Conservation (phyloP, 2,797 vertebrate species). For the Enteromius fasciolatus region DNA sequence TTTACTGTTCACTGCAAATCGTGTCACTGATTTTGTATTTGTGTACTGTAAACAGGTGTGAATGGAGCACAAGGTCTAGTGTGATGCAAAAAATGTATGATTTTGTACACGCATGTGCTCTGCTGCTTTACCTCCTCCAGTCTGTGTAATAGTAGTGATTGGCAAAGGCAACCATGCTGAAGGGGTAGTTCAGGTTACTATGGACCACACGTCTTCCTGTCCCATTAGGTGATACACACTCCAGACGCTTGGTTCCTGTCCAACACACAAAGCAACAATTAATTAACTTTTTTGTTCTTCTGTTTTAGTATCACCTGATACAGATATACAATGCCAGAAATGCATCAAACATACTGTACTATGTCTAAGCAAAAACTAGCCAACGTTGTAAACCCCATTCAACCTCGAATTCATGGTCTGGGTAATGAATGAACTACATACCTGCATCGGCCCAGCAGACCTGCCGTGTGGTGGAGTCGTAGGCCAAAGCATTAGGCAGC, state of each 20-base stretch:
- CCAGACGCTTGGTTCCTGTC: conserved; percentile 92
- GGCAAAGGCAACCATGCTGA: conserved; percentile 87
- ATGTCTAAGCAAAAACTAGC: neutral
- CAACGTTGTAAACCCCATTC: too few species aligned
- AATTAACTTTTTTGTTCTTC: neutral
- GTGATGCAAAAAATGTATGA: neutral
- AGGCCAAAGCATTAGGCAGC: conserved; percentile 91
- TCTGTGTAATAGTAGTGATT: conserved; percentile 96
- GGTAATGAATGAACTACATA: conserved; percentile 61
- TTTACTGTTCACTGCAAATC: neutral
- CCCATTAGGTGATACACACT: conserved; percentile 86
- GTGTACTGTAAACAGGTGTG: neutral
- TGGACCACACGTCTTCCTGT: conserved; percentile 83
- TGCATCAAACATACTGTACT: neutral
- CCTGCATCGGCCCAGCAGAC: conserved; percentile 98
- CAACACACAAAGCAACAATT: neutral
- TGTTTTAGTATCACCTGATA: neutral
- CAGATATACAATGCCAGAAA: neutral
- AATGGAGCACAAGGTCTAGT: neutral
- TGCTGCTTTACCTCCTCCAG: conserved; percentile 85
- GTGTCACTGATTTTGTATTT: neutral
- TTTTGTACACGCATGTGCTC: neutral
- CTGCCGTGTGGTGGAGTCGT: conserved; percentile 82
- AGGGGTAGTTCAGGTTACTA: conserved; percentile 91
- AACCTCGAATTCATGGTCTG: neutral